Evolutionary conservation across 2,797 vertebrate species (phyloP), one percentile per base, ranked within the genome.

Genomic region (Manis crassicaudata): DNA sequence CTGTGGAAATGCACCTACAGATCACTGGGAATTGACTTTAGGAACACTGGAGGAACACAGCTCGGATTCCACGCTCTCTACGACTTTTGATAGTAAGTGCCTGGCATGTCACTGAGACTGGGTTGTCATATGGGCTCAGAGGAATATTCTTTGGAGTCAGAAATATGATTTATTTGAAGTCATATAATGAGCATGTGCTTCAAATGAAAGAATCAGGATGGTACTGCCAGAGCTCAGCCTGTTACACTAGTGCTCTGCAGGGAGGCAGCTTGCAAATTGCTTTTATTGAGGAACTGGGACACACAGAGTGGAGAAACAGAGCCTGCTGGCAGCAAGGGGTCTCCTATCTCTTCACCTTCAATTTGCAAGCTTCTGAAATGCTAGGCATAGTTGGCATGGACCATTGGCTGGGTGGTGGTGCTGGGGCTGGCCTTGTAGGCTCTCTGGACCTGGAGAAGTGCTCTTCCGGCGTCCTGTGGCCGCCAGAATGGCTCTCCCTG

Each of bases 111-210:
- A 37, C 46, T 27, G 75, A 50, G 72, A 60, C 63, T 8, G 56
- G 46, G 32, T 6, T 83, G 32, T 70, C 72, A 58, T 7, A 2
- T 68, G 79, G 81, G 11, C 37, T 63, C 25, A 43, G 70, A 82
- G 29, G 70, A 86, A 75, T 46, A 60, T 21, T 92, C 32, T 62
- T 90, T 75, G 60, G 25, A 96, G 83, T 63, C 63, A 50, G 65
- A 18, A 90, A 6, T 75, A 56, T 76, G 92, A 89, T 80, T 95
- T 87, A 90, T 63, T 90, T 29, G 35, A 73, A 75, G 25, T 54
- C 70, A 46, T 83, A 9, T 77, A 84, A 92, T 37, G 60, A 90
- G 56, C 73, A 29, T 37, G 23, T 88, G 72, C 88, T 88, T 87
- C 91, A 62, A 35, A 90, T 84, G 60, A 80, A 65, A 87, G 90